Evolutionary conservation across 2,113 vertebrate species (phyloP).

Genomic region (Gila orcuttii): DNA sequence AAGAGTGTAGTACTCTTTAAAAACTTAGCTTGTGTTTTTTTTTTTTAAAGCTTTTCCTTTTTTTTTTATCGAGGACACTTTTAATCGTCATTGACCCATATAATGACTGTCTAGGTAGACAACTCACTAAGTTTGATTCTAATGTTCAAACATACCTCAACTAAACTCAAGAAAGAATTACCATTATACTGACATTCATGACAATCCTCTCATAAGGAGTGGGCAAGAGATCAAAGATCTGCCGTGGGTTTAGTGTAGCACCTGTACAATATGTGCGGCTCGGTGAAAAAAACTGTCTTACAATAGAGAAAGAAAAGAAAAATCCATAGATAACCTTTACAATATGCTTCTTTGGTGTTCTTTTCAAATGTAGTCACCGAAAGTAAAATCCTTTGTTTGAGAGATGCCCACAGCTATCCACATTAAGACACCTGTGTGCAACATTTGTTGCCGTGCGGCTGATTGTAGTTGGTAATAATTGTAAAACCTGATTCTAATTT

Average conservation of each 20-base stretch:
- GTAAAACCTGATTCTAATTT: constrained; percentile 62
- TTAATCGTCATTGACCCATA: neutral
- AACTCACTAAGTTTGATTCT: neutral
- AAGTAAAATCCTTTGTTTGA: constrained; percentile 48
- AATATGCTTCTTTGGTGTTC: constrained; percentile 36
- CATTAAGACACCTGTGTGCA: constrained; percentile 53
- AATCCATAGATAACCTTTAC: constrained; percentile 45
- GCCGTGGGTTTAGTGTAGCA: constrained; percentile 14
- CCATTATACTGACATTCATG: constrained; percentile 1
- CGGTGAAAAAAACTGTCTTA: neutral
- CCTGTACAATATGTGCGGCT: neutral
- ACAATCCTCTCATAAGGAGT: neutral
- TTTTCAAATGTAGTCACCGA: constrained; percentile 35
- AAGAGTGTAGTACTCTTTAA: neutral
- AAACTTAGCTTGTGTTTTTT: neutral
- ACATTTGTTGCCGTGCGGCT: constrained; percentile 75
- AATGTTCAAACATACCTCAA: constrained; percentile 3
- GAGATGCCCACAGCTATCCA: constrained; percentile 50
- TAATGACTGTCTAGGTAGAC: neutral
- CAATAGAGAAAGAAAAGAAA: constrained; percentile 6
- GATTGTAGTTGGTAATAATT: constrained; percentile 74
- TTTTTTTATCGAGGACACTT: neutral
- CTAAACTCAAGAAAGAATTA: constrained; percentile 23
- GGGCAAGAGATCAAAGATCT: constrained; percentile 40
- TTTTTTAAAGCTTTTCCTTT: neutral